Base-by-base conservation (phyloP, 2,888 invertebrate genomes). In the Lycocerus yunnanus region DNA sequence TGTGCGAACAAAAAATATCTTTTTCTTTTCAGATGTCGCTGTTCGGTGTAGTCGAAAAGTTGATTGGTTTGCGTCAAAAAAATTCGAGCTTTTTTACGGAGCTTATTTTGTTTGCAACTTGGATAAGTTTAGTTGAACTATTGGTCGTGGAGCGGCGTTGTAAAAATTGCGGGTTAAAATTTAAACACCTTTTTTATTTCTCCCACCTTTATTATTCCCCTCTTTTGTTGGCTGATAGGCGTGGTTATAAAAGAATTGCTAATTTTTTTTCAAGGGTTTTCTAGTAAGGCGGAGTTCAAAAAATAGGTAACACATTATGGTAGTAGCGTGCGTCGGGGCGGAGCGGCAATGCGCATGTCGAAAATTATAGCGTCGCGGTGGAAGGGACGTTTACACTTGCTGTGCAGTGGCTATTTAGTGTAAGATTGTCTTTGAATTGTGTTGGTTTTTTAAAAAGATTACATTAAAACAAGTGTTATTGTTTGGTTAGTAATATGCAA, bases 241-340 rank as follows among this genome's bases (percentile, higher is more conserved):
- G 80, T 79, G 80, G 79, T 79, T 80, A 80, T 78, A 80, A 79
- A 80, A 79, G 80, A 79, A 78, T 80, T 80, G 80, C 80, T 77
- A 79, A 83, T 85, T 86, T 84, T 43, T 71, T 86, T 85, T 83
- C 81, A 81, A 81, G 82, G 82, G 81, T 80, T 81, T 82, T 80
- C 80, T 80, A 77, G 79, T 80, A 81, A 85, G 86, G 86, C 85
- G 86, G 85, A 84, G 86, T 84, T 84, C 83, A 83, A 84, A 85
- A 85, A 85, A 85, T 83, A 84, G 82, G 80, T 79, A 81, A 81
- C 81, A 82, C 84, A 83, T 83, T 84, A 84, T 84, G 83, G 84
- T 81, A 79, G 82, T 82, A 82, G 80, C 78, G 81, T 81, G 81
- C 81, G 82, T 80, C 80, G 81, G 83, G 84, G 84, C 84, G 84